Conservation (phyloP, 2,888 invertebrate genomes). For the Troides oblongomaculatus region DNA sequence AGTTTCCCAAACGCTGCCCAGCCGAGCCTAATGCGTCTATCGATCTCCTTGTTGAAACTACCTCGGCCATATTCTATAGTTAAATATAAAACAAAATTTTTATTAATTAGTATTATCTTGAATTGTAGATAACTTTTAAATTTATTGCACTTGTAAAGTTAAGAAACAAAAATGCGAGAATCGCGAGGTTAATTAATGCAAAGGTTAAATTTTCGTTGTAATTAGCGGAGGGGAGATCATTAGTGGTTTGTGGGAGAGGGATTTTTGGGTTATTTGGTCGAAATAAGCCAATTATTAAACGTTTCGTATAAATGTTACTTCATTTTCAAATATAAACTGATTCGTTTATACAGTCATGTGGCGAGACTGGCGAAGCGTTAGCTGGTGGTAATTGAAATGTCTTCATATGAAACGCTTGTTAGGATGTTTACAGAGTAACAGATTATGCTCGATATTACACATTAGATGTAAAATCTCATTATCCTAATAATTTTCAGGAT, state of each 20-base stretch:
- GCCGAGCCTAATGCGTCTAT: no score
- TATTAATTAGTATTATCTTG: neutral
- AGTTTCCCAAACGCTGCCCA: no score
- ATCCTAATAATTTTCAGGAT: no score
- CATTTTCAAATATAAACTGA: neutral
- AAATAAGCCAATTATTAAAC: constrained; percentile 15
- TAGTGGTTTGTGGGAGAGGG: constrained; percentile 22
- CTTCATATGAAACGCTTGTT: no score
- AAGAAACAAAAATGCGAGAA: constrained; percentile 17
- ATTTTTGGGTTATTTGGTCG: constrained; percentile 2
- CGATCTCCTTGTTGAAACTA: neutral
- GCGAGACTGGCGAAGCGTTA: no score
- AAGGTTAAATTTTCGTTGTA: constrained; percentile 24
- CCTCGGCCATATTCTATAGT: no score
- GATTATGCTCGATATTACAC: no score
- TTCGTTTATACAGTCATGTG: neutral
- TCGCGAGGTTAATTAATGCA: constrained; percentile 22
- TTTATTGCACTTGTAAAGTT: constrained; percentile 13
- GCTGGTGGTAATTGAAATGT: no score
- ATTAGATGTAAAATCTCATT: no score
- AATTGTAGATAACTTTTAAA: constrained; percentile 9
- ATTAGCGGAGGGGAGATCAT: constrained; percentile 21
- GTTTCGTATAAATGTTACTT: neutral
- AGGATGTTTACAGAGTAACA: no score
- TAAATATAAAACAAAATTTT: neutral